Percentiles rank a stretch among this genome's conserved stretches.
Evolutionary conservation across 2,888 invertebrate species (phyloP).

Genomic region (Carcina quercana): DNA sequence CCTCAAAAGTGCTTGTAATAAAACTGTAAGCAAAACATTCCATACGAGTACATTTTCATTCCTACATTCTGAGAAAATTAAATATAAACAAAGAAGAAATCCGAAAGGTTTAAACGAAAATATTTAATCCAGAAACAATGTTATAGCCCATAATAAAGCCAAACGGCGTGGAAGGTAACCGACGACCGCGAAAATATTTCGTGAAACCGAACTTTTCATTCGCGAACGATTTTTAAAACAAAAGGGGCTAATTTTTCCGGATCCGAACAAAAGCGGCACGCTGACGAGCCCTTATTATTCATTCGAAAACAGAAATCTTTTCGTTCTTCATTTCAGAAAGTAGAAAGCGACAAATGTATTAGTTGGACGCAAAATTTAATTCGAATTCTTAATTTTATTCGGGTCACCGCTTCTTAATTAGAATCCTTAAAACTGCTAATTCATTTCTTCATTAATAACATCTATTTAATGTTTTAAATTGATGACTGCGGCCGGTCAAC

Average conservation of each 20-base stretch:
- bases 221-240: slow-evolving; percentile 22
- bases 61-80: too few relatives aligned
- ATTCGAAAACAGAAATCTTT: slow-evolving; percentile 28
- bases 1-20: too few relatives aligned
- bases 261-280: slow-evolving; percentile 21
- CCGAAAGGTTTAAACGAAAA: too few relatives aligned
- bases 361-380: slow-evolving; percentile 29
- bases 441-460: slow-evolving; percentile 21
- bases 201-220: slow-evolving; percentile 16
- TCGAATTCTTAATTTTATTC: slow-evolving; percentile 28
- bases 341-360: slow-evolving; percentile 31
- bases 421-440: slow-evolving; percentile 18
- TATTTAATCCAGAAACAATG: too few relatives aligned
- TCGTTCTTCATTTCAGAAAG: slow-evolving; percentile 26
- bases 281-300: slow-evolving; percentile 23
- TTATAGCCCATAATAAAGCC: too few relatives aligned
- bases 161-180: too few relatives aligned
- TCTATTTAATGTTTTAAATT: slow-evolving; percentile 1
- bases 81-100: too few relatives aligned
- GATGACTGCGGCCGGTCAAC: too few relatives aligned
- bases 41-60: too few relatives aligned
- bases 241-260: slow-evolving; percentile 44
- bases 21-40: too few relatives aligned
- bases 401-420: slow-evolving; percentile 26
- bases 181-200: slow-evolving; percentile 22